Evolutionary conservation across 2,888 invertebrate genomes (phyloP).

Genomic region (Hecatera dysodea): DNA sequence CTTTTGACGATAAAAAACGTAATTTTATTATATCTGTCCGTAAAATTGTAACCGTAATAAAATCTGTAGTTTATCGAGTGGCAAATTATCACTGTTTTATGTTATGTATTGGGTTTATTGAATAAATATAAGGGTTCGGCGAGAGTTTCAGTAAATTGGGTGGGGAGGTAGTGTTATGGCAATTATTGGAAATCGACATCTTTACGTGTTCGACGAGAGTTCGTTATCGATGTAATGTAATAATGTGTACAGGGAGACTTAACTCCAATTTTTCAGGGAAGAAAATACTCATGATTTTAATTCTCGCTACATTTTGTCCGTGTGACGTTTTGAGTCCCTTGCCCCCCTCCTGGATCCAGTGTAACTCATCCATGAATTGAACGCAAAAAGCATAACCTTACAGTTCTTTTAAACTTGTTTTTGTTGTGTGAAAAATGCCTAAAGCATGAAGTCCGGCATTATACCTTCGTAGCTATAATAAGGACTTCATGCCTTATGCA

Average conservation of each 20-base stretch:
- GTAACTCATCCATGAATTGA: neutral
- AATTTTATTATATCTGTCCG: conserved; percentile 61
- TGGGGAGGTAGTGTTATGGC: neutral
- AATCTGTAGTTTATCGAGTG: conserved; percentile 67
- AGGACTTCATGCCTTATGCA: too few species aligned
- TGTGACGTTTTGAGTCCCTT: too few species aligned
- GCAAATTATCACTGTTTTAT: conserved; percentile 66
- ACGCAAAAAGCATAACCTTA: neutral
- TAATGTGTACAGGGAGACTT: neutral
- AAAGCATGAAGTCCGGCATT: too few species aligned
- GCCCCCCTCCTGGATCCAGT: too few species aligned
- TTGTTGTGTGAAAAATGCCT: too few species aligned
- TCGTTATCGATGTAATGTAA: neutral
- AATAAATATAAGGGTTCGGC: conserved; percentile 18
- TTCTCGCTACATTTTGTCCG: neutral
- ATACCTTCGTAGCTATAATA: too few species aligned
- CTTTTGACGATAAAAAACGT: conserved; percentile 60
- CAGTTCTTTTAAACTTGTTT: too few species aligned
- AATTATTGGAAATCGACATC: conserved; percentile 32
- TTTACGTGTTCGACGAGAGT: neutral
- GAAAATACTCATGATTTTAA: neutral
- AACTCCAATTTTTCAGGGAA: neutral
- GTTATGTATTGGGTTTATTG: conserved; percentile 55
- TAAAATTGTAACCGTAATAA: conserved; percentile 65
- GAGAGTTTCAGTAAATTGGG: conserved; percentile 32